Evolutionary conservation across 2,888 invertebrate genomes (phyloP).

Genomic region (Piscicola geometra): DNA sequence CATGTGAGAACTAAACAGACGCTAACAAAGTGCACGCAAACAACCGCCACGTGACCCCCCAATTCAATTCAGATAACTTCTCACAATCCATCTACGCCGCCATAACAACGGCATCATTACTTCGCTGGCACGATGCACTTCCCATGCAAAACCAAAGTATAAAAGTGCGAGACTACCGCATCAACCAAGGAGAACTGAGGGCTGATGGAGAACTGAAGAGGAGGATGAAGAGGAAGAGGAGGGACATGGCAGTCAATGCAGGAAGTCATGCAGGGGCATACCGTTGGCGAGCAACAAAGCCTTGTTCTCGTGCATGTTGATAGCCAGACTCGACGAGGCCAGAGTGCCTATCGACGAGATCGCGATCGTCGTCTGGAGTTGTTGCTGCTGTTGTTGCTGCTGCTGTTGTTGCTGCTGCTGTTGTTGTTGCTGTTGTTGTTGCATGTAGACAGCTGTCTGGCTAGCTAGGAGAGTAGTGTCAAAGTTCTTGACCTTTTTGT

Average conservation of each 20-base stretch:
- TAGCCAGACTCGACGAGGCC: neutral
- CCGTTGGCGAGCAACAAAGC: neutral
- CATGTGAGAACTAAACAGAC: too few species aligned
- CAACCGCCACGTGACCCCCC: too few species aligned
- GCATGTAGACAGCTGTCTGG: conserved; percentile 13
- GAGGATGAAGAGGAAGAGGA: neutral
- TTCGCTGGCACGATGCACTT: neutral
- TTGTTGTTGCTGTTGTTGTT: conserved; percentile 8
- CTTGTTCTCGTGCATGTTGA: conserved; percentile 1
- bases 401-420: neutral
- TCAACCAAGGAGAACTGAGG: neutral
- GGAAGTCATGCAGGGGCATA: too few species aligned
- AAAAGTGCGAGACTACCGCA: neutral
- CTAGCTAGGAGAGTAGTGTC: neutral
- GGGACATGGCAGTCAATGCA: too few species aligned
- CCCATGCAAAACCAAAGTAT: neutral
- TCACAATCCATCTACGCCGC: too few species aligned
- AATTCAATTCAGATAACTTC: too few species aligned
- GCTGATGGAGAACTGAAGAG: neutral
- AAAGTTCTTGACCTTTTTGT: conserved; percentile 10
- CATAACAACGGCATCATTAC: neutral
- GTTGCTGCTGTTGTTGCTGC: neutral
- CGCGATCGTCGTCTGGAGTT: neutral
- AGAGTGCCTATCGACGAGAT: neutral
- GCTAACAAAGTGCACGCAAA: too few species aligned